A percentile compares a stretch with the other conserved stretches of the same genome.
Conservation (phyloP, 1,140 invertebrate genomes). For the Cataglyphis hispanica region DNA sequence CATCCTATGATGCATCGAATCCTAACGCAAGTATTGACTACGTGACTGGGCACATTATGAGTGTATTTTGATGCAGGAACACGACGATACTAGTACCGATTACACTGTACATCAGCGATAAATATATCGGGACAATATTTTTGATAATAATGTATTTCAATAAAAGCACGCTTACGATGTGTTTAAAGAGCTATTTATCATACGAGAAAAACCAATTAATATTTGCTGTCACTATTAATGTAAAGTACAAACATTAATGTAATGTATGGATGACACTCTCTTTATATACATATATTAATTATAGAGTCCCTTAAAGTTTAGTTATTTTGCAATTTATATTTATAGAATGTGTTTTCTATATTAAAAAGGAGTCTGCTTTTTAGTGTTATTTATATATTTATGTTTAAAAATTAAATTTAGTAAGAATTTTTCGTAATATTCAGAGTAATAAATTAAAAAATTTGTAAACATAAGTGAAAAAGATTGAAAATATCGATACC, state of each 20-base stretch:
- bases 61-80: slow-evolving; percentile 71
- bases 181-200: slow-evolving; percentile 4
- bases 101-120: slow-evolving; percentile 54
- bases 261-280: not conserved
- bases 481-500: not conserved
- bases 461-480: not conserved
- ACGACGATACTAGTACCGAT: slow-evolving; percentile 55
- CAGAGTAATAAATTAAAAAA: not conserved
- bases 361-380: not conserved
- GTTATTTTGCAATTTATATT: not conserved
- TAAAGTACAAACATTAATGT: too few relatives aligned
- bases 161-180: not conserved
- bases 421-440: too few relatives aligned
- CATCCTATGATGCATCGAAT: slow-evolving; percentile 57
- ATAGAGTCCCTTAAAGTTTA: not conserved
- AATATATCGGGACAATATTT: slow-evolving; percentile 45
- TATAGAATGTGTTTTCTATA: not conserved
- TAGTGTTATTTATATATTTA: slow-evolving; percentile 3
- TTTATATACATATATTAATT: not conserved
- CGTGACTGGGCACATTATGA: slow-evolving; percentile 72
- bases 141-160: not conserved
- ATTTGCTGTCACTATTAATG: not conserved
- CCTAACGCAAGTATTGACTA: slow-evolving; percentile 71
- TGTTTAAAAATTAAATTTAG: not conserved
- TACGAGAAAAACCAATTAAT: not conserved